Percentiles rank a stretch among this genome's conserved stretches.
phyloP scores from a whole-genome alignment of 1,140 invertebrate species.

The Platorchestia sp. region DNA sequence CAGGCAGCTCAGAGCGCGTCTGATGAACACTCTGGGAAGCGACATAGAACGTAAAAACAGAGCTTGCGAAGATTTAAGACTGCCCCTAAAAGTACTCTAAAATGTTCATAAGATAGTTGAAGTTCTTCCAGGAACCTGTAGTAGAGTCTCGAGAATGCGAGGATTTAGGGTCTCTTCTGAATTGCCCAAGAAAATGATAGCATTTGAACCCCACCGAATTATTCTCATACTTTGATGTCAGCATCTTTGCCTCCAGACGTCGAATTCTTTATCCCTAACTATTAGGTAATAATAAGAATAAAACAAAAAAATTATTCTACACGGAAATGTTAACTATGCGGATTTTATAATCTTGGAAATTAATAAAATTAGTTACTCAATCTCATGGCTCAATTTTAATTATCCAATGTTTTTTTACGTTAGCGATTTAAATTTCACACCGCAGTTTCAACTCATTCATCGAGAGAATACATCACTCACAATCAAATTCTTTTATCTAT shows the following conservation, averaged over 20 bases:
- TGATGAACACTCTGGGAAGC: not conserved
- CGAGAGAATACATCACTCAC: not conserved
- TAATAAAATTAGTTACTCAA: no score
- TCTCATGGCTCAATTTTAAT: not conserved
- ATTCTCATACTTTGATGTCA: no score
- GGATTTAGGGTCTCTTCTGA: not conserved
- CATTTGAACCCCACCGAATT: no score
- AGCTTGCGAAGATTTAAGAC: not conserved
- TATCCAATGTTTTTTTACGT: no score
- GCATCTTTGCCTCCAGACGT: no score
- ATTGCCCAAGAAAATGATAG: not conserved
- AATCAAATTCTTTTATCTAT: not conserved
- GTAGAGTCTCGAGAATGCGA: not conserved
- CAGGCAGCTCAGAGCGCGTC: not conserved
- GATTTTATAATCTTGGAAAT: no score
- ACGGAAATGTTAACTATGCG: no score
- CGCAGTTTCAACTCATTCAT: not conserved
- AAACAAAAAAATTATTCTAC: no score
- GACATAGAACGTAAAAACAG: not conserved
- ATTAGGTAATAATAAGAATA: no score
- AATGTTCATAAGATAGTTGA: not conserved
- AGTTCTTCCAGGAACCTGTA: not conserved
- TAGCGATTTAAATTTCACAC: no score
- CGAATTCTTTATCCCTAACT: no score
- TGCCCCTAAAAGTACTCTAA: not conserved